A percentile compares a stretch with the other conserved stretches of the same genome.
Evolutionary conservation across 2,797 vertebrate genomes (phyloP).

Genomic region (Graptemys geographica): DNA sequence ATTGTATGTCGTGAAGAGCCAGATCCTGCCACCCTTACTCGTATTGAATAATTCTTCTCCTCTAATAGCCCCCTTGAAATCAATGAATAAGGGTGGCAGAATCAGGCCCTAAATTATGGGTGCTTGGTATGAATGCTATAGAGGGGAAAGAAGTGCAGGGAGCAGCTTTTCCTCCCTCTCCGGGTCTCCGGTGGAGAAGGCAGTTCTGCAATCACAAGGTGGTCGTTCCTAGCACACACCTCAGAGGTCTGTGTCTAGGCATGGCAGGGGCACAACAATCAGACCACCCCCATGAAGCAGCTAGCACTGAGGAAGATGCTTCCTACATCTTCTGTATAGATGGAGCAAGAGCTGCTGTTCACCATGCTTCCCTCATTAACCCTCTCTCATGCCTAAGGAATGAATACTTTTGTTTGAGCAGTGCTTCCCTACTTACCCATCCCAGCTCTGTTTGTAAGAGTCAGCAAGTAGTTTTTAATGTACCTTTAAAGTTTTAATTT

Average conservation of each 20-base stretch:
- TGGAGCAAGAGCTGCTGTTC: not conserved
- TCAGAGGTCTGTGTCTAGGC: not conserved
- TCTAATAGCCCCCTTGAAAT: not conserved
- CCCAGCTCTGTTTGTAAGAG: not conserved
- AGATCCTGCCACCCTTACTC: not conserved
- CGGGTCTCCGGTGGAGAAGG: not conserved
- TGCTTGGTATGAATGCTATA: not conserved
- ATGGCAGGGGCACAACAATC: not conserved
- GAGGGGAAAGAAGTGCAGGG: not conserved
- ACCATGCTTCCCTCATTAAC: not conserved
- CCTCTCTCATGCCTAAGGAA: not conserved
- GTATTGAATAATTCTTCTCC: not conserved
- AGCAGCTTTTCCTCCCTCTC: not conserved
- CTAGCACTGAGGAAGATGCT: not conserved
- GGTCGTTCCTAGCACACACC: not conserved
- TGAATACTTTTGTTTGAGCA: not conserved
- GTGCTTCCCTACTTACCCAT: not conserved
- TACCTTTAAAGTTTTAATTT: not conserved
- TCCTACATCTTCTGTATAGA: not conserved
- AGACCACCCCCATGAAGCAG: not conserved
- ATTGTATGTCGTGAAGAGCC: not conserved
- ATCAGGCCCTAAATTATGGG: not conserved
- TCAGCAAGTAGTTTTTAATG: not conserved
- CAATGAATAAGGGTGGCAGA: fast-evolving
- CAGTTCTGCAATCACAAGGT: not conserved